Conservation (phyloP, 2,888 invertebrate species). For the Agrochola macilenta region DNA sequence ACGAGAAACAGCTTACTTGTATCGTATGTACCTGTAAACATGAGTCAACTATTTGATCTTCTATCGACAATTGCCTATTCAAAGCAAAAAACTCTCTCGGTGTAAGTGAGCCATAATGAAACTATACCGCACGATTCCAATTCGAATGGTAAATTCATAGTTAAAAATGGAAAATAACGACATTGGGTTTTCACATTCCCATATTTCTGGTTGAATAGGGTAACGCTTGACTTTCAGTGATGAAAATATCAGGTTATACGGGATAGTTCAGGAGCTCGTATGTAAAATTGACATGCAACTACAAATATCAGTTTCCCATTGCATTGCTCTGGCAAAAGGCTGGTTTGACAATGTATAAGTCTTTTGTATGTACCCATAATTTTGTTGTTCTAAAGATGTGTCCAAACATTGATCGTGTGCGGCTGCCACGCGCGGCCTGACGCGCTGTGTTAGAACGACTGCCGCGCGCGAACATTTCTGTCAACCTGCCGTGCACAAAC, state of each 20-base stretch:
- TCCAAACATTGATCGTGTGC: no score
- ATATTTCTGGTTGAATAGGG: background rate
- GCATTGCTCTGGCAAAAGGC: background rate
- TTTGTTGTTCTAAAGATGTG: background rate
- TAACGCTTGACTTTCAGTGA: background rate
- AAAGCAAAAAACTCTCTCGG: background rate
- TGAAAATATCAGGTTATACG: background rate
- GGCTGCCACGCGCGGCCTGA: no score
- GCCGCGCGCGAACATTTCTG: no score
- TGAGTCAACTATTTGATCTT: background rate
- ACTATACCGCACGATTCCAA: background rate
- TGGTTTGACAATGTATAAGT: no score
- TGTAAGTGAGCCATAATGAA: background rate
- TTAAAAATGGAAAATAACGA: background rate
- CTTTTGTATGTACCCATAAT: no score
- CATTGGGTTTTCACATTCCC: background rate
- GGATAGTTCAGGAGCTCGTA: background rate
- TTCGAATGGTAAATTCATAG: background rate
- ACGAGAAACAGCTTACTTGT: background rate
- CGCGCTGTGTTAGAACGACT: no score
- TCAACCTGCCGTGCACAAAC: no score
- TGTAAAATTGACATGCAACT: background rate
- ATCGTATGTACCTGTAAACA: background rate
- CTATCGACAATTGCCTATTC: background rate
- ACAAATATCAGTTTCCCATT: background rate